A percentile compares a stretch with the other conserved stretches of the same genome.
phyloP scores from a whole-genome alignment of 1,140 invertebrate genomes.

The Drosophila elegans region DNA sequence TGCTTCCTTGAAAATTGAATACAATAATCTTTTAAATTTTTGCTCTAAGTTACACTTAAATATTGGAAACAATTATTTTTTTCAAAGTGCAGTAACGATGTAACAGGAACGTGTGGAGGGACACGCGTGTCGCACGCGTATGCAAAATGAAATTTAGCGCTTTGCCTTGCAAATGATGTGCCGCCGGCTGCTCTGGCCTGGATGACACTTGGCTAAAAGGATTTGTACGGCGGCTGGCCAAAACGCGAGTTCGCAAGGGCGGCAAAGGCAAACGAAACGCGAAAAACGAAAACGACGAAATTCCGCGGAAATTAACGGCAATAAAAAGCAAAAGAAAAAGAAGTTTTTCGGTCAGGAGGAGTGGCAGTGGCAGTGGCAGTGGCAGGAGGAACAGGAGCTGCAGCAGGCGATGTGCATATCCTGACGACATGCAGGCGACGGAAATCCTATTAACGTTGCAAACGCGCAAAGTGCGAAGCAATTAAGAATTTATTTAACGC shows the following conservation, averaged over 20 bases:
- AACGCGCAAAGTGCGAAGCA: slow-evolving; percentile 84
- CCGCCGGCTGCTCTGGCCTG: slow-evolving; percentile 39
- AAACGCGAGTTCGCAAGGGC: slow-evolving; percentile 22
- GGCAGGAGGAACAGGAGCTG: slow-evolving; percentile 3
- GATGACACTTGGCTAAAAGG: slow-evolving; percentile 77
- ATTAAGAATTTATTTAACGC: slow-evolving; percentile 85
- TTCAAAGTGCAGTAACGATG: slow-evolving; percentile 3
- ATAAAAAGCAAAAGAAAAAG: slow-evolving; percentile 74
- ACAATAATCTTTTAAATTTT: no score
- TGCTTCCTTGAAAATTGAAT: no score
- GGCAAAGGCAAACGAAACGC: slow-evolving; percentile 25
- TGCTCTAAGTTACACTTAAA: not conserved
- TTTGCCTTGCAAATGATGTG: slow-evolving; percentile 82
- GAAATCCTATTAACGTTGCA: slow-evolving; percentile 84
- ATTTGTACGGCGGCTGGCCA: slow-evolving; percentile 70
- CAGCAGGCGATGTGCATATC: slow-evolving; percentile 41
- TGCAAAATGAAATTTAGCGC: slow-evolving; percentile 82
- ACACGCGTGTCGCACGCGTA: slow-evolving; percentile 43
- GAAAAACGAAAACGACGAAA: slow-evolving; percentile 28
- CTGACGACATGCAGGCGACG: slow-evolving; percentile 42
- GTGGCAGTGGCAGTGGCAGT: not conserved
- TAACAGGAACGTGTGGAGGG: slow-evolving; percentile 34
- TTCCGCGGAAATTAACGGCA: slow-evolving; percentile 73
- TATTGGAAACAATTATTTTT: not conserved
- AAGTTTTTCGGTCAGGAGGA: slow-evolving; percentile 52